Evolutionary conservation across 2,113 vertebrate genomes (phyloP).

Genomic region (Pionites leucogaster): DNA sequence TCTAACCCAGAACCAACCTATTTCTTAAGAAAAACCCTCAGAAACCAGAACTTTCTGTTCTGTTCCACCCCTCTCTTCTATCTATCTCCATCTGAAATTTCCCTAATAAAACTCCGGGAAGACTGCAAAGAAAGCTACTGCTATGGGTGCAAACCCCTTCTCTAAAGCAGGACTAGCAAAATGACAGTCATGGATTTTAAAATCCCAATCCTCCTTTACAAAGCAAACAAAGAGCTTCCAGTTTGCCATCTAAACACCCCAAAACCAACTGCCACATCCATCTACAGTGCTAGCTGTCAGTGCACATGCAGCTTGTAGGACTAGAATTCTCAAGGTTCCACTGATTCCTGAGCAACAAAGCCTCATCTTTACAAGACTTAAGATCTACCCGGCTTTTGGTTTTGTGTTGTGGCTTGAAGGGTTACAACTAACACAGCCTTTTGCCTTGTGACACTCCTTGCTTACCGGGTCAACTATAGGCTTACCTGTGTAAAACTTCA

Average conservation of each 20-base stretch:
- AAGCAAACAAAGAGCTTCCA: background rate
- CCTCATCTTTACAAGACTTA: background rate
- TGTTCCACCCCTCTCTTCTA: background rate
- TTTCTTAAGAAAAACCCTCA: background rate
- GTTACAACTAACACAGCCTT: background rate
- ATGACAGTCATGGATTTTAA: background rate
- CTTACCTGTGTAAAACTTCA: conserved; percentile 99
- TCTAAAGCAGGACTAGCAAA: background rate
- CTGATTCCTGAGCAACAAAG: background rate
- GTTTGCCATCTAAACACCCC: background rate
- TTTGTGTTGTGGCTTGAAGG: background rate
- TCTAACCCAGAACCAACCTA: background rate
- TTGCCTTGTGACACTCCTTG: background rate
- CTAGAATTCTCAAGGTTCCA: background rate
- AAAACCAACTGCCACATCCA: background rate
- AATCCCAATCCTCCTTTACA: background rate
- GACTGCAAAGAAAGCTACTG: background rate
- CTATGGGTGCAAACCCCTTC: background rate
- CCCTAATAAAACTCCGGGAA: background rate
- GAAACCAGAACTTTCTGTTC: background rate
- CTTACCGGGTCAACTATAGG: background rate
- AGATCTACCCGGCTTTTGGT: background rate
- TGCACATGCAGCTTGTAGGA: background rate
- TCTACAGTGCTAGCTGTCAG: background rate
- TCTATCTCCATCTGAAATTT: background rate